These are phyloP conservation scores for Coecobrya sp. DNA, from an alignment of 2,888 invertebrate genomes.

Conservation along the genomic window DNA sequence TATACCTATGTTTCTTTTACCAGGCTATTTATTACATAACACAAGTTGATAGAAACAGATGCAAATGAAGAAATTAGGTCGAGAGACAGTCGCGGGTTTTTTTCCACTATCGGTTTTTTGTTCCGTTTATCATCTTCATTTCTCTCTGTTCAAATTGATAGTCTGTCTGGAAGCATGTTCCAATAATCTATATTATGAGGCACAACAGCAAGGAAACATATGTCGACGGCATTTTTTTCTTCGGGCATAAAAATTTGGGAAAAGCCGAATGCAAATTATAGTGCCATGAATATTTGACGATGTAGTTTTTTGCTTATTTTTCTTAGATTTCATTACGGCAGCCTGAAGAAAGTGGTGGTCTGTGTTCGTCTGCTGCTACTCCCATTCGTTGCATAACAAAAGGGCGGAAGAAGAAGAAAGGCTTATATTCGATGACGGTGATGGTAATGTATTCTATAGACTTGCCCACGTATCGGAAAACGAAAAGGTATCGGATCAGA, in stretches of 20 bases:
- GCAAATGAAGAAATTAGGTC: slow-evolving; percentile 3
- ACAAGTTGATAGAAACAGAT: slow-evolving; percentile 6
- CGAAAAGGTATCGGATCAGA: slow-evolving; percentile 29
- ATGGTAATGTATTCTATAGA: neutral
- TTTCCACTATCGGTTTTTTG: neutral
- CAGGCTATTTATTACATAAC: neutral
- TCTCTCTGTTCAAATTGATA: neutral
- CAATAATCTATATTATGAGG: neutral
- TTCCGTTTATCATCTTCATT: slow-evolving; percentile 21
- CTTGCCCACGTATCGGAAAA: slow-evolving; percentile 35
- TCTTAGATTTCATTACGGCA: slow-evolving; percentile 32
- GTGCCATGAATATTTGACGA: slow-evolving; percentile 24
- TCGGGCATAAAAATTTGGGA: slow-evolving; percentile 15
- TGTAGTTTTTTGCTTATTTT: slow-evolving; percentile 31
- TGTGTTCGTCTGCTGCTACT: neutral
- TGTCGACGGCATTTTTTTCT: slow-evolving; percentile 35
- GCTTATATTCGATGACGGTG: slow-evolving; percentile 1
- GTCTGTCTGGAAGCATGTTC: neutral
- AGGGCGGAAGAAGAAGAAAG: neutral
- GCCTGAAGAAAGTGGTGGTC: neutral
- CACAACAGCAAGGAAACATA: neutral
- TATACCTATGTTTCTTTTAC: neutral
- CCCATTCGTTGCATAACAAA: slow-evolving; percentile 2
- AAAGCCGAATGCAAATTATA: slow-evolving; percentile 22
- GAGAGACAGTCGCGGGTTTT: too few species aligned